A percentile compares a stretch with the other conserved stretches of the same genome.
These are phyloP conservation scores for Hermaeophaga mercurialis DNA, from an alignment of 2,888 invertebrate genomes.

Conservation along the genomic window DNA sequence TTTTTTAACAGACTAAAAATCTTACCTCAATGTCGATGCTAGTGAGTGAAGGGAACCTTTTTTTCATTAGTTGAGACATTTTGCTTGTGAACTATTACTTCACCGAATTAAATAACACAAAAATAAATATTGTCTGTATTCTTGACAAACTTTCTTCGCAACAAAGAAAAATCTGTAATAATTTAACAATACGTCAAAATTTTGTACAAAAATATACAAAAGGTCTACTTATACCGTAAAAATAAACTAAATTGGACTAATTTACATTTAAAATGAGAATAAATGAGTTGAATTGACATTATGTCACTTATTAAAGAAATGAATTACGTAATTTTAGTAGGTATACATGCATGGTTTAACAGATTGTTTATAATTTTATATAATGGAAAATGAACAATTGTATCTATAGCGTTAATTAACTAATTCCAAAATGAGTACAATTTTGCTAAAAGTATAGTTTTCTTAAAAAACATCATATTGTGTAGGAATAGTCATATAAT, in stretches of 20 bases:
- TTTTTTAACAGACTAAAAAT: no score
- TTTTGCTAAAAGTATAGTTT: no score
- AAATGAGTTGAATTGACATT: constrained; percentile 4
- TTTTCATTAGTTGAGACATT: constrained; percentile 55
- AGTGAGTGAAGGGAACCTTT: constrained; percentile 61
- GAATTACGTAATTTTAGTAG: constrained; percentile 6
- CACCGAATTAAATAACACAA: no score
- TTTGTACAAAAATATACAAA: neutral
- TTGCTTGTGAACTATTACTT: constrained; percentile 7
- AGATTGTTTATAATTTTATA: no score
- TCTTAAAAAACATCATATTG: no score
- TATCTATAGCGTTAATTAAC: no score
- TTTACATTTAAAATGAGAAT: constrained; percentile 3
- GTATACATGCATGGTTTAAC: neutral
- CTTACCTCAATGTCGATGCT: constrained; percentile 61
- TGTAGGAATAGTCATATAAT: no score
- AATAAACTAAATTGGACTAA: constrained; percentile 1
- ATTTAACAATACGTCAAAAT: neutral
- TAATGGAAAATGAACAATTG: no score
- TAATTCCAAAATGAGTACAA: no score
- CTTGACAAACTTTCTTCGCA: neutral
- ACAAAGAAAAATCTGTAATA: neutral
- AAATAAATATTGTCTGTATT: no score
- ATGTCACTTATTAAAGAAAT: constrained; percentile 4
- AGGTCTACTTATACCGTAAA: neutral